Percentiles rank a stretch among this genome's conserved stretches.
These are phyloP conservation scores for Acronicta leporina DNA, from an alignment of 2,888 invertebrate species.

Conservation along the genomic window DNA sequence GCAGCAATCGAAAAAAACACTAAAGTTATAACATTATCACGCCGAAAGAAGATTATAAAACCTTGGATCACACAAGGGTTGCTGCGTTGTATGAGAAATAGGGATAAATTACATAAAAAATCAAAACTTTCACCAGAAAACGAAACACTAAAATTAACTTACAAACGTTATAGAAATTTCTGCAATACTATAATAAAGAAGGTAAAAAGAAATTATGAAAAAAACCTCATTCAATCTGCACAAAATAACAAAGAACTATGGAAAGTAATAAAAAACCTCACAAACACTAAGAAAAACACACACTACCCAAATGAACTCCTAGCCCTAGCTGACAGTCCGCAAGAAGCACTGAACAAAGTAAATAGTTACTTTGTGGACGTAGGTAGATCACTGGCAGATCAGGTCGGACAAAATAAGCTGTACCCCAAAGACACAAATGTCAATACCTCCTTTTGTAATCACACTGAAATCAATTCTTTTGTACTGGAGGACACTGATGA, in stretches of 20 bases:
- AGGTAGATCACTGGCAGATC: too few relatives aligned
- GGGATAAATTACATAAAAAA: background rate
- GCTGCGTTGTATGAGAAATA: conserved; percentile 3
- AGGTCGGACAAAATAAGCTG: too few relatives aligned
- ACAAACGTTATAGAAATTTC: background rate
- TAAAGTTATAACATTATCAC: too few relatives aligned
- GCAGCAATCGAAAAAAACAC: too few relatives aligned
- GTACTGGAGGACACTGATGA: too few relatives aligned
- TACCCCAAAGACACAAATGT: too few relatives aligned
- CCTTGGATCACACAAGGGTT: background rate
- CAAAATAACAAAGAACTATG: background rate
- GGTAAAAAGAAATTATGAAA: background rate
- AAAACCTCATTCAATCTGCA: background rate
- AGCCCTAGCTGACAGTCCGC: too few relatives aligned
- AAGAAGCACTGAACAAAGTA: too few relatives aligned
- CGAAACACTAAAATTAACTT: background rate
- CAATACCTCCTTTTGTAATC: too few relatives aligned
- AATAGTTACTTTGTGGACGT: too few relatives aligned
- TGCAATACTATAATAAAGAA: background rate
- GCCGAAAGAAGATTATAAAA: too few relatives aligned
- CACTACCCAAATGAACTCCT: background rate
- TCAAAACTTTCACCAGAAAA: background rate
- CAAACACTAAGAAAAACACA: background rate
- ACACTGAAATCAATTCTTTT: too few relatives aligned
- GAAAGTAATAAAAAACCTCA: background rate